Evolutionary conservation across 2,113 vertebrate species (phyloP).

Genomic region (Rallus limicola): DNA sequence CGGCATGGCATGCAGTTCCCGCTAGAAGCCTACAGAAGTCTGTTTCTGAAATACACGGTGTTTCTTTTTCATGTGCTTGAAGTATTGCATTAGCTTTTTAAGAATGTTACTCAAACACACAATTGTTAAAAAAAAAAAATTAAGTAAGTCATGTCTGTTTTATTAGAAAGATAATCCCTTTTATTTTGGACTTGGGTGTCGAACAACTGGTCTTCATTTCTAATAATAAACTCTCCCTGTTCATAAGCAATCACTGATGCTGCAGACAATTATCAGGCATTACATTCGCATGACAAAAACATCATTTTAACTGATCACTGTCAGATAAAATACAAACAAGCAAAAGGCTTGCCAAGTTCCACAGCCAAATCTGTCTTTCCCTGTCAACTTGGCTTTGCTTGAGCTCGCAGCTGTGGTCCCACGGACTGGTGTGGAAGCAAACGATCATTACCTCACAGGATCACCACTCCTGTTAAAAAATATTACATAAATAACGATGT

Average conservation of each 20-base stretch:
- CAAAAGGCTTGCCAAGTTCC: conserved; percentile 22
- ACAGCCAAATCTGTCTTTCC: neutral
- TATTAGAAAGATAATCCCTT: neutral
- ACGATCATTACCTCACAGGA: neutral
- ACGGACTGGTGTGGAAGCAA: neutral
- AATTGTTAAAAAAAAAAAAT: neutral
- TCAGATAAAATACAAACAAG: conserved; percentile 38
- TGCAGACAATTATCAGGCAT: conserved; percentile 14
- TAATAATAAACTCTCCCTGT: neutral
- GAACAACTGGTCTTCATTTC: conserved; percentile 2
- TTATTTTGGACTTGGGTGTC: neutral
- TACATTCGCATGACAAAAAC: neutral
- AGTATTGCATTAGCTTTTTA: neutral
- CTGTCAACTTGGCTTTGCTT: neutral
- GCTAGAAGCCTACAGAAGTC: neutral
- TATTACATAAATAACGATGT: neutral
- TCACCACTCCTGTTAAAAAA: neutral
- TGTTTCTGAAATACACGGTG: neutral
- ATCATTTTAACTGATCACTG: conserved; percentile 26
- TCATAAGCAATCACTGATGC: conserved; percentile 4
- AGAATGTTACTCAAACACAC: neutral
- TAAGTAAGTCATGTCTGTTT: neutral
- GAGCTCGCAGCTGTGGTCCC: neutral
- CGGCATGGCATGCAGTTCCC: neutral
- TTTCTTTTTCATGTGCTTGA: neutral